Conservation (phyloP, 2,888 invertebrate genomes). For the Melanotus villosus region DNA sequence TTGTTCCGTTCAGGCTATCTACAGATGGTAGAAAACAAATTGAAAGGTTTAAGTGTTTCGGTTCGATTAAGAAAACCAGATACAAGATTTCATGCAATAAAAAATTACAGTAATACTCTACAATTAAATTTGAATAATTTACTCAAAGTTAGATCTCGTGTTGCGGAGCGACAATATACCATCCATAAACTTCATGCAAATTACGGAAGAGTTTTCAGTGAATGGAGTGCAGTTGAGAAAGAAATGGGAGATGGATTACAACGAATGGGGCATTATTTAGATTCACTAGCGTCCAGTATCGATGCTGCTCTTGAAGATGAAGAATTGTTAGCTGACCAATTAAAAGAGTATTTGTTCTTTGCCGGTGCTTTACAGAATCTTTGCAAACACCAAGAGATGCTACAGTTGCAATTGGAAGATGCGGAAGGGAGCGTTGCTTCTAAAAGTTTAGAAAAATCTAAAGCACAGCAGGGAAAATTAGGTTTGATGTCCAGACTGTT, state of each 20-base stretch:
- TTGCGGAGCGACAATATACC: conserved; percentile 83
- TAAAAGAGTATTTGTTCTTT: conserved; percentile 87
- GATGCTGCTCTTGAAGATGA: conserved; percentile 85
- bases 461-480: conserved; percentile 77
- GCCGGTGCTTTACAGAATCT: conserved; percentile 82
- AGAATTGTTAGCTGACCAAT: conserved; percentile 85
- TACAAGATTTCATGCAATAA: conserved; percentile 80
- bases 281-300: conserved; percentile 71
- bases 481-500: conserved; percentile 82
- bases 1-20: conserved; percentile 73
- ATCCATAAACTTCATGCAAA: conserved; percentile 86
- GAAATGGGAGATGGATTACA: conserved; percentile 86
- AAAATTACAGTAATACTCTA: conserved; percentile 82
- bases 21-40: conserved; percentile 83
- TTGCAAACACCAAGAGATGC: conserved; percentile 80
- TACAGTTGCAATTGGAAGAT: conserved; percentile 81
- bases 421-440: conserved; percentile 73
- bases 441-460: conserved; percentile 72
- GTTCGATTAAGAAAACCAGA: conserved; percentile 82
- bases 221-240: conserved; percentile 88
- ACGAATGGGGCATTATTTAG: conserved; percentile 77
- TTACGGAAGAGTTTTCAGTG: conserved; percentile 86
- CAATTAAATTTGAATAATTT: conserved; percentile 75
- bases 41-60: conserved; percentile 82
- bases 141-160: conserved; percentile 75